A percentile compares a stretch with the other conserved stretches of the same genome.
Conservation (phyloP, 2,113 vertebrate genomes). For the Brachyhypopomus gauderio region DNA sequence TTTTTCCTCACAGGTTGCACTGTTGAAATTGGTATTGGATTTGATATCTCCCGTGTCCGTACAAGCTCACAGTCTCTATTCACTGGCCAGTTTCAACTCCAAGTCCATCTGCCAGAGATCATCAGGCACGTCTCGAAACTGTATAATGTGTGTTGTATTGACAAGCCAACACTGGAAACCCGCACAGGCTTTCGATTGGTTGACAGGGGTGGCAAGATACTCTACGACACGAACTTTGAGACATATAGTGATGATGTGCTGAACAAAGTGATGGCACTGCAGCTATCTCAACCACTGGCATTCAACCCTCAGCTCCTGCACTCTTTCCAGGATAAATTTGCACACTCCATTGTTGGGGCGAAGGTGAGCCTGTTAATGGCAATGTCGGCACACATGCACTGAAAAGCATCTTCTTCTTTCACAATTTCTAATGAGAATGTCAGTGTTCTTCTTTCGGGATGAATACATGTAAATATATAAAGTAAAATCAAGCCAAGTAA, state of each 20-base stretch:
- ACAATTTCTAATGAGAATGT: no score
- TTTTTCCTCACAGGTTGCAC: constrained; percentile 70
- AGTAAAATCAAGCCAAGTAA: no score
- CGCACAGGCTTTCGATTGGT: constrained; percentile 72
- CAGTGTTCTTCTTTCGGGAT: background rate
- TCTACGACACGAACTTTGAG: constrained; percentile 78
- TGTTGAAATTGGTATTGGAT: constrained; percentile 79
- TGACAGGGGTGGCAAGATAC: constrained; percentile 34
- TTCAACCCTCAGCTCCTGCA: constrained; percentile 76
- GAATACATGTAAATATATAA: background rate
- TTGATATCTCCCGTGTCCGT: constrained; percentile 75
- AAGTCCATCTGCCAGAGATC: constrained; percentile 63
- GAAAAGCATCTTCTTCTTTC: no score
- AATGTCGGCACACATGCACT: background rate
- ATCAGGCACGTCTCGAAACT: constrained; percentile 59
- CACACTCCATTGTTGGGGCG: constrained; percentile 56
- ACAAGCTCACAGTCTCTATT: constrained; percentile 39
- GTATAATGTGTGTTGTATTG: constrained; percentile 67
- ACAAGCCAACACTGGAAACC: constrained; percentile 1
- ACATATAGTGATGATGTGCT: constrained; percentile 65
- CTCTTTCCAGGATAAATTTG: constrained; percentile 73
- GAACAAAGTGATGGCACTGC: constrained; percentile 71
- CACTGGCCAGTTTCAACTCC: constrained; percentile 69
- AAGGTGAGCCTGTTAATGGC: constrained; percentile 64
- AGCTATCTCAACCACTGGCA: constrained; percentile 56